Percentiles rank a stretch among this genome's conserved stretches.
Conservation (phyloP, 2,797 vertebrate genomes). For the Austrolebias charrua region DNA sequence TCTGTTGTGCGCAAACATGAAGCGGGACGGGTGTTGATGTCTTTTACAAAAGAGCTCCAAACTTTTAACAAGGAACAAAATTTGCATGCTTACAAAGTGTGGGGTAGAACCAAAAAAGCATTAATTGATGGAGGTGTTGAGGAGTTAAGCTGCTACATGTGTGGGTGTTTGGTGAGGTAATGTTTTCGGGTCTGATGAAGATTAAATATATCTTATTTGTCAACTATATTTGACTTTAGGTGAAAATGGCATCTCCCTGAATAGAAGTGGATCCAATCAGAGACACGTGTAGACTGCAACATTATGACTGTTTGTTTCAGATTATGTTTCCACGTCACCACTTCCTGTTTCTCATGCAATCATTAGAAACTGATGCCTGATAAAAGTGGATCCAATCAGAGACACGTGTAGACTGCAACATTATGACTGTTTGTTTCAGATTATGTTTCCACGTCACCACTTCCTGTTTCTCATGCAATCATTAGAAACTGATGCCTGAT, state of each 20-base stretch:
- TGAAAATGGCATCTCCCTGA: slow-evolving; percentile 17
- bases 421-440: slow-evolving; percentile 63
- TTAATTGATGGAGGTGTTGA: not conserved
- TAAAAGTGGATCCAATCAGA: slow-evolving; percentile 33
- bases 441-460: slow-evolving; percentile 36
- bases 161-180: not conserved
- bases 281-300: slow-evolving; percentile 18
- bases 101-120: not conserved
- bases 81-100: not conserved
- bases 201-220: not conserved
- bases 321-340: slow-evolving; percentile 31
- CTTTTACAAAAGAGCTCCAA: slow-evolving; percentile 8
- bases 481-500: slow-evolving; percentile 17
- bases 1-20: slow-evolving; percentile 47
- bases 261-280: slow-evolving; percentile 37
- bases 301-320: slow-evolving; percentile 63
- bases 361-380: slow-evolving; percentile 18
- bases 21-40: not conserved
- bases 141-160: no score
- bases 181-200: not conserved
- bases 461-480: slow-evolving; percentile 51
- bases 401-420: slow-evolving; percentile 17
- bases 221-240: not conserved
- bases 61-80: slow-evolving; percentile 3
- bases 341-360: slow-evolving; percentile 52